Evolutionary conservation across 2,888 invertebrate species (phyloP).

Genomic region (Ligdia adustata): DNA sequence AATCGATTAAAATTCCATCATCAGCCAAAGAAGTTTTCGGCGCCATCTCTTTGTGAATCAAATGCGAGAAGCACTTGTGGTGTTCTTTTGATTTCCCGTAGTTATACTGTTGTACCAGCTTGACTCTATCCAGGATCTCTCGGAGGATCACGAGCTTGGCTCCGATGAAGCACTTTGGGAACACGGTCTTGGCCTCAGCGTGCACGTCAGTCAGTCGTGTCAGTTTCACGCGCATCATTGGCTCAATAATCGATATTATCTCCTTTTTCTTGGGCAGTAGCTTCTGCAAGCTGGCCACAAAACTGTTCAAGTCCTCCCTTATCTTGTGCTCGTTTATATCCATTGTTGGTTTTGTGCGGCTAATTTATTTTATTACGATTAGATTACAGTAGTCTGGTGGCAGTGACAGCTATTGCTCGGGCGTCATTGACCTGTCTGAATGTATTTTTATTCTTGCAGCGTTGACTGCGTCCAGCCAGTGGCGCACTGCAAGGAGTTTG

Average conservation of each 20-base stretch:
- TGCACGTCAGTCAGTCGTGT: slow-evolving; percentile 67
- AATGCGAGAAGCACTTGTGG: slow-evolving; percentile 61
- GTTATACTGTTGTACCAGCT: slow-evolving; percentile 71
- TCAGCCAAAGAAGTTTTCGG: slow-evolving; percentile 46
- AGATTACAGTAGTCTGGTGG: slow-evolving; percentile 42
- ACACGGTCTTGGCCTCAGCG: slow-evolving; percentile 70
- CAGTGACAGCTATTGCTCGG: slow-evolving; percentile 48
- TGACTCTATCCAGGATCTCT: slow-evolving; percentile 69
- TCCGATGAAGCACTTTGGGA: slow-evolving; percentile 73
- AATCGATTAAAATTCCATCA: slow-evolving; percentile 66
- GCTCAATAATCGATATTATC: slow-evolving; percentile 50
- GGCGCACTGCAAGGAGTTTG: slow-evolving; percentile 62
- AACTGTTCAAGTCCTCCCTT: slow-evolving; percentile 69
- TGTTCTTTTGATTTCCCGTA: slow-evolving; percentile 67
- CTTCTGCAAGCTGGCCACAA: slow-evolving; percentile 64
- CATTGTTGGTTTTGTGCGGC: slow-evolving; percentile 60
- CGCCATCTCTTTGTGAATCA: slow-evolving; percentile 71
- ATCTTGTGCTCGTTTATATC: slow-evolving; percentile 70
- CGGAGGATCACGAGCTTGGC: slow-evolving; percentile 65
- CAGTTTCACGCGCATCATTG: slow-evolving; percentile 49
- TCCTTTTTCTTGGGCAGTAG: slow-evolving; percentile 72
- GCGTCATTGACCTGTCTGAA: slow-evolving; percentile 71
- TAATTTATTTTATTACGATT: slow-evolving; percentile 44
- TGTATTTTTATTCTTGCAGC: slow-evolving; percentile 65
- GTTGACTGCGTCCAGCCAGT: slow-evolving; percentile 63